Percentiles rank a stretch among this genome's conserved stretches.
These are phyloP conservation scores for Cotesia typhae DNA, from an alignment of 1,140 invertebrate species.

Conservation along the genomic window DNA sequence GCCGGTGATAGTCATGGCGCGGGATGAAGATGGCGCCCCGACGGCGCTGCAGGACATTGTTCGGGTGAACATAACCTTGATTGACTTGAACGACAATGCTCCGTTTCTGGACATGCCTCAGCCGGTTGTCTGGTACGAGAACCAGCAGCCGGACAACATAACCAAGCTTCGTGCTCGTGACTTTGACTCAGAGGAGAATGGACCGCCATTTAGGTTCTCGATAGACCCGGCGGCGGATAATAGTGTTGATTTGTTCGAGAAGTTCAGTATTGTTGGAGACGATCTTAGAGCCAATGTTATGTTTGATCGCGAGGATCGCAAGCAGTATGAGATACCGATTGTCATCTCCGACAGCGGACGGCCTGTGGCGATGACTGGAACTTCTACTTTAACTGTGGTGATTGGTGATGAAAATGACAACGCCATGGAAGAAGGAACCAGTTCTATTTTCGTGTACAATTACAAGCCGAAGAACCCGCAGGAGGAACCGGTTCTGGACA, in stretches of 20 bases:
- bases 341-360: conserved; percentile 84
- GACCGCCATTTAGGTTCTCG: conserved; percentile 80
- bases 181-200: conserved; percentile 80
- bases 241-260: conserved; percentile 70
- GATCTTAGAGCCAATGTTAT: conserved; percentile 70
- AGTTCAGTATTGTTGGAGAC: conserved; percentile 75
- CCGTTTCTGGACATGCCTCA: conserved; percentile 82
- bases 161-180: conserved; percentile 79
- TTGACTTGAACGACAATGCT: conserved; percentile 90
- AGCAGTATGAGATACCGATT: conserved; percentile 87
- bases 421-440: conserved; percentile 80
- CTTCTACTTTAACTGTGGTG: conserved; percentile 82
- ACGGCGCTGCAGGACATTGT: conserved; percentile 71
- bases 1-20: conserved; percentile 78
- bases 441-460: conserved; percentile 91
- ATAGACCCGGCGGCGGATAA: conserved; percentile 75
- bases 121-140: conserved; percentile 85
- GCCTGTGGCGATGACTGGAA: conserved; percentile 73
- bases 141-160: conserved; percentile 74
- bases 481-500: conserved; percentile 65
- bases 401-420: conserved; percentile 94
- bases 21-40: conserved; percentile 78
- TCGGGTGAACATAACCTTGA: conserved; percentile 78
- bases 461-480: conserved; percentile 71
- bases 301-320: conserved; percentile 90